Percentiles rank a stretch among this genome's conserved stretches.
Conservation (phyloP, 2,797 vertebrate species). For the Podargus strigoides region DNA sequence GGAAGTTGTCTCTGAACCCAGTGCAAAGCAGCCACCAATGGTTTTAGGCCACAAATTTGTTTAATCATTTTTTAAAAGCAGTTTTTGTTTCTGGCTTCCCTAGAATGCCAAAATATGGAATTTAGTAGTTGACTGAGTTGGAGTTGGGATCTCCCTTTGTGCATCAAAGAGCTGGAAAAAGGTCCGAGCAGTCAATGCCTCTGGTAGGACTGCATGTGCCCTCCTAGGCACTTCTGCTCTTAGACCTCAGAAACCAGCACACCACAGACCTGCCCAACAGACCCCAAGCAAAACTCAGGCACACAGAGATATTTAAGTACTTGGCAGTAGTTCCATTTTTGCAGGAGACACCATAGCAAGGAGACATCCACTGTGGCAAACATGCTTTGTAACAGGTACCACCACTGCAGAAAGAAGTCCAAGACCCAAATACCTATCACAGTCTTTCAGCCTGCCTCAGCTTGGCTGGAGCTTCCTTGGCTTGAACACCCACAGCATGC, state of each 20-base stretch:
- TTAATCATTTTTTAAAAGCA: neutral
- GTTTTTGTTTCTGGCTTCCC: neutral
- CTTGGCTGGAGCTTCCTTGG: neutral
- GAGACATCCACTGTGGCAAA: neutral
- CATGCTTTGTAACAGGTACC: rapidly evolving
- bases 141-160: neutral
- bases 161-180: neutral
- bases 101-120: neutral
- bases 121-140: neutral
- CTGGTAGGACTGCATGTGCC: rapidly evolving
- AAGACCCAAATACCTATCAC: neutral
- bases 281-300: neutral
- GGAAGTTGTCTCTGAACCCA: neutral
- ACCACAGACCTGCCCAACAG: neutral
- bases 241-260: neutral
- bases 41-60: neutral
- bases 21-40: neutral
- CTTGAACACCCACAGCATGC: neutral
- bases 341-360: neutral
- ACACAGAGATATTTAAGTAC: rapidly evolving
- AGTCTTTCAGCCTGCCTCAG: neutral
- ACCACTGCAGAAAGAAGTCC: neutral
- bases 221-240: neutral
- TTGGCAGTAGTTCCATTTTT: neutral
- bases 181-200: neutral